Conservation (phyloP, 2,888 invertebrate genomes). For the Drosophila falleni region DNA sequence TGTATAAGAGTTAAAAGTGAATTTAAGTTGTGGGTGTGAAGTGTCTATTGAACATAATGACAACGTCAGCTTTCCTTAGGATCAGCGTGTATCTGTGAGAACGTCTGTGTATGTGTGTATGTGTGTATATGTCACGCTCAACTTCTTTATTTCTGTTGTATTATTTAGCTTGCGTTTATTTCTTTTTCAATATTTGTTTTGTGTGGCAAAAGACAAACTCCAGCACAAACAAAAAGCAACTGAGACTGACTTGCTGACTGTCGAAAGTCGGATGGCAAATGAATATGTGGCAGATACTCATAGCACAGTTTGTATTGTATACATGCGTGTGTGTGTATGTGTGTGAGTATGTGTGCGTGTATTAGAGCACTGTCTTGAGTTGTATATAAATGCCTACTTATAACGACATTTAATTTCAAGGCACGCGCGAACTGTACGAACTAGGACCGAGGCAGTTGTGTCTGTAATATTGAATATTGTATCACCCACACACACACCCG, state of each 20-base stretch:
- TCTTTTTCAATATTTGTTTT: slow-evolving; percentile 77
- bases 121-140: slow-evolving; percentile 6
- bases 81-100: slow-evolving; percentile 32
- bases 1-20: background rate
- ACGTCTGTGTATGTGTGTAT: slow-evolving; percentile 1
- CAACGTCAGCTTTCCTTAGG: slow-evolving; percentile 53
- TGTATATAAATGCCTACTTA: slow-evolving; percentile 79
- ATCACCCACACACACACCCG: slow-evolving; percentile 19
- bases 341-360: slow-evolving; percentile 16
- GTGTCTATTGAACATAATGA: slow-evolving; percentile 48
- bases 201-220: slow-evolving; percentile 68
- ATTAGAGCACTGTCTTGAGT: slow-evolving; percentile 41
- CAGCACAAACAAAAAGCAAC: slow-evolving; percentile 38
- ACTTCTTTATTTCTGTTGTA: slow-evolving; percentile 33
- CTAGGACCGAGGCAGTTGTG: slow-evolving; percentile 53
- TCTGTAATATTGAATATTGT: slow-evolving; percentile 76
- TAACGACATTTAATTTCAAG: slow-evolving; percentile 76
- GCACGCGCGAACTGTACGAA: slow-evolving; percentile 63
- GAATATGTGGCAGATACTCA: slow-evolving; percentile 50
- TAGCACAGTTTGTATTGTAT: slow-evolving; percentile 1
- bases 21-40: slow-evolving; percentile 11
- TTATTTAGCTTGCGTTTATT: slow-evolving; percentile 70
- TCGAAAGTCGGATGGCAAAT: slow-evolving; percentile 52
- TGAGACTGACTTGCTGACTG: slow-evolving; percentile 48
- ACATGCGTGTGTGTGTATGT: slow-evolving; percentile 12